A percentile compares a stretch with the other conserved stretches of the same genome.
These are phyloP conservation scores for Dipodomys merriami DNA, from an alignment of 2,113 vertebrate genomes.

Conservation along the genomic window DNA sequence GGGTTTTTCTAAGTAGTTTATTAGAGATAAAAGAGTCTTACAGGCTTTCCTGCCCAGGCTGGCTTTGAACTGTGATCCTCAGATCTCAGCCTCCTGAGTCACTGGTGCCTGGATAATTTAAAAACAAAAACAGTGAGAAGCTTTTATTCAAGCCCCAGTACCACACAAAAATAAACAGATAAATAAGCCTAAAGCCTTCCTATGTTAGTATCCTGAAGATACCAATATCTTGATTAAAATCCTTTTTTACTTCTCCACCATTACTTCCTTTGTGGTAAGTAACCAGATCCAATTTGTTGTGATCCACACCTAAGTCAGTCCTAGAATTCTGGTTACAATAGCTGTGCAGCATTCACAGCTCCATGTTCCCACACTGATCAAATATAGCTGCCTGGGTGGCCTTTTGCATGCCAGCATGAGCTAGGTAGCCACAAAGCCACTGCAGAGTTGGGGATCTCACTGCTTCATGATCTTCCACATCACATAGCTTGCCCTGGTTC, in stretches of 20 bases:
- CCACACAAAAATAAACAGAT: too few relatives aligned
- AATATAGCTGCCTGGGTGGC: not conserved
- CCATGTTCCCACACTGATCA: not conserved
- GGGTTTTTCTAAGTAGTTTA: too few relatives aligned
- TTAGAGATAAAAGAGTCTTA: too few relatives aligned
- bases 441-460: not conserved
- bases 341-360: accelerated
- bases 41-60: too few relatives aligned
- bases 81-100: too few relatives aligned
- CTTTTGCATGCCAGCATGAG: not conserved
- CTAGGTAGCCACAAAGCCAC: not conserved
- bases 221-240: not conserved
- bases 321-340: not conserved
- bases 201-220: not conserved
- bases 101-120: too few relatives aligned
- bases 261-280: not conserved
- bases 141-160: too few relatives aligned
- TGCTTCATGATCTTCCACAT: not conserved
- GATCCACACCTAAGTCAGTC: not conserved
- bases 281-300: not conserved
- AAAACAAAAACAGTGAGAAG: too few relatives aligned
- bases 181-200: not conserved
- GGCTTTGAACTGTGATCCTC: too few relatives aligned
- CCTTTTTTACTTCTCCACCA: not conserved
- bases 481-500: not conserved